A percentile compares a stretch with the other conserved stretches of the same genome.
Conservation (phyloP, 2,888 invertebrate genomes). For the Morinoia aosen region DNA sequence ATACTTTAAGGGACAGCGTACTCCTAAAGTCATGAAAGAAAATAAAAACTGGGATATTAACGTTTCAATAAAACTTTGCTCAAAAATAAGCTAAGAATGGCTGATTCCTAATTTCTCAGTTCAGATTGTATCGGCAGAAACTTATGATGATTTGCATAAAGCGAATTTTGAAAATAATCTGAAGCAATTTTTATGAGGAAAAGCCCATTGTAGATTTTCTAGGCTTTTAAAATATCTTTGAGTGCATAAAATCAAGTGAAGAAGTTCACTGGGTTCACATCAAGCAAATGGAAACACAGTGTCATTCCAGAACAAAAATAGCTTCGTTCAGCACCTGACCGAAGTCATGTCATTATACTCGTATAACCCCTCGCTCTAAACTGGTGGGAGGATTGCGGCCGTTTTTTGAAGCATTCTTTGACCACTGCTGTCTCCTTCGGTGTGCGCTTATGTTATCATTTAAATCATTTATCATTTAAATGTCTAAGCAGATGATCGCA, state of each 20-base stretch:
- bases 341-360: not conserved
- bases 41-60: too few species aligned
- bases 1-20: too few species aligned
- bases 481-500: not conserved
- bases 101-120: not conserved
- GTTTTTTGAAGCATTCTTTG: not conserved
- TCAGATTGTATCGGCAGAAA: not conserved
- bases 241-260: not conserved
- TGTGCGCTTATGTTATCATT: not conserved
- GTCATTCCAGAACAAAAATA: not conserved
- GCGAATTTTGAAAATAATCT: not conserved
- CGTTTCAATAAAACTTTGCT: too few species aligned
- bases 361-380: not conserved
- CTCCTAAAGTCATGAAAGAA: too few species aligned
- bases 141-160: not conserved
- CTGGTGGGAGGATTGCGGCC: not conserved
- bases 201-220: not conserved
- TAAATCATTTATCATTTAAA: not conserved
- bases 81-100: too few species aligned
- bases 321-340: not conserved
- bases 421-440: not conserved
- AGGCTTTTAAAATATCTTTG: not conserved
- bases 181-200: not conserved
- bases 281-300: not conserved
- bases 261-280: not conserved